A percentile compares a stretch with the other conserved stretches of the same genome.
phyloP scores from a whole-genome alignment of 2,888 invertebrate genomes.

The Limnephilus auricula region DNA sequence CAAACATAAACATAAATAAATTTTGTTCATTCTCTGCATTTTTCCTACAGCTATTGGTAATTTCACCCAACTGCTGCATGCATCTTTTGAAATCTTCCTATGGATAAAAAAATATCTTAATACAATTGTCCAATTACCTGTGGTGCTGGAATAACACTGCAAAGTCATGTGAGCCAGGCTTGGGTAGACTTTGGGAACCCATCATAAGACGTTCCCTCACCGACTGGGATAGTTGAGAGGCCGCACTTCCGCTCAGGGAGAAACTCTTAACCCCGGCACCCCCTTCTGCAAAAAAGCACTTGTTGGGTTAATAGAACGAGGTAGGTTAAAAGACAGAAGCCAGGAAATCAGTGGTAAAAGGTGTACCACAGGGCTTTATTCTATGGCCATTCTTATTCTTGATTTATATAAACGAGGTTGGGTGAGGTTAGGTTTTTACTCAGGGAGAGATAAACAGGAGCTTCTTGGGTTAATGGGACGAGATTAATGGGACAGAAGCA shows the following conservation, averaged over 20 bases:
- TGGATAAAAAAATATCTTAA: no score
- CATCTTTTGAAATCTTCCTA: no score
- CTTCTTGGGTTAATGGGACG: not conserved
- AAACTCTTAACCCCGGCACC: constrained; percentile 90
- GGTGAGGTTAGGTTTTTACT: not conserved
- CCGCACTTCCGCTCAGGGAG: constrained; percentile 90
- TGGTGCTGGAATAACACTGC: constrained; percentile 81
- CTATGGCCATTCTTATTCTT: not conserved
- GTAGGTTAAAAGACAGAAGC: not conserved
- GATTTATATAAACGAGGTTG: not conserved
- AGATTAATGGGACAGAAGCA: not conserved
- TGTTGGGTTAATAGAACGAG: not conserved
- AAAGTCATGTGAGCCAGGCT: constrained; percentile 85
- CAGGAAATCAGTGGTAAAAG: not conserved
- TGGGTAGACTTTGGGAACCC: constrained; percentile 92
- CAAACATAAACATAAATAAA: no score
- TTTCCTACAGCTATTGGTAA: no score
- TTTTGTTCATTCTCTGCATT: no score
- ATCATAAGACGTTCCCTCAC: constrained; percentile 89
- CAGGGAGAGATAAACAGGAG: not conserved
- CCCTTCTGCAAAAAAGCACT: constrained; percentile 76
- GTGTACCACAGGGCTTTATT: not conserved
- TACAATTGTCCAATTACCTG: constrained; percentile 27
- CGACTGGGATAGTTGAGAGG: constrained; percentile 91
- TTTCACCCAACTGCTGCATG: no score